These are phyloP conservation scores for Rhopalosiphum padi DNA, from an alignment of 1,140 invertebrate genomes.

Conservation along the genomic window DNA sequence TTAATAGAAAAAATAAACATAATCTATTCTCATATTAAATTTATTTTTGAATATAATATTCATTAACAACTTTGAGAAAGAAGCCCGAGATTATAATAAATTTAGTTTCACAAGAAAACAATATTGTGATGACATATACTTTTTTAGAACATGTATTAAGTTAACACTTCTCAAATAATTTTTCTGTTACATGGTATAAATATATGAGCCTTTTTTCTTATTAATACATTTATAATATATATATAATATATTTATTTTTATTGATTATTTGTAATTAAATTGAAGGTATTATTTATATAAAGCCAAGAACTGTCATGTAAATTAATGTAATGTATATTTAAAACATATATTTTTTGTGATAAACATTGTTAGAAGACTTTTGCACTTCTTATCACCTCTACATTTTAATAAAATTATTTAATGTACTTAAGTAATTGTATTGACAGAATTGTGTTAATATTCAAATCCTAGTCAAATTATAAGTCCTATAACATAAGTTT, in stretches of 20 bases:
- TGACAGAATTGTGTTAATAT: slow-evolving; percentile 28
- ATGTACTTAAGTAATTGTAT: slow-evolving; percentile 25
- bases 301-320: background rate
- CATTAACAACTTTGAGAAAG: background rate
- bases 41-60: background rate
- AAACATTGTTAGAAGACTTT: background rate
- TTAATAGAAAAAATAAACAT: background rate
- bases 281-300: background rate
- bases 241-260: slow-evolving; percentile 14
- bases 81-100: background rate
- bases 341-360: slow-evolving; percentile 49
- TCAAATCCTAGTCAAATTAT: slow-evolving; percentile 46
- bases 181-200: background rate
- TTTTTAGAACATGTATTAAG: background rate
- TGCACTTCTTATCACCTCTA: slow-evolving; percentile 13
- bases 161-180: background rate
- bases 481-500: slow-evolving; percentile 37
- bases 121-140: background rate
- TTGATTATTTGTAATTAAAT: slow-evolving; percentile 31
- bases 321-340: background rate
- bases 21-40: background rate
- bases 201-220: slow-evolving; percentile 3
- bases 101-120: background rate
- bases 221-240: background rate
- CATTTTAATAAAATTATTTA: background rate